These are phyloP conservation scores for Etia nguti DNA, from an alignment of 2,113 vertebrate species.

Conservation along the genomic window DNA sequence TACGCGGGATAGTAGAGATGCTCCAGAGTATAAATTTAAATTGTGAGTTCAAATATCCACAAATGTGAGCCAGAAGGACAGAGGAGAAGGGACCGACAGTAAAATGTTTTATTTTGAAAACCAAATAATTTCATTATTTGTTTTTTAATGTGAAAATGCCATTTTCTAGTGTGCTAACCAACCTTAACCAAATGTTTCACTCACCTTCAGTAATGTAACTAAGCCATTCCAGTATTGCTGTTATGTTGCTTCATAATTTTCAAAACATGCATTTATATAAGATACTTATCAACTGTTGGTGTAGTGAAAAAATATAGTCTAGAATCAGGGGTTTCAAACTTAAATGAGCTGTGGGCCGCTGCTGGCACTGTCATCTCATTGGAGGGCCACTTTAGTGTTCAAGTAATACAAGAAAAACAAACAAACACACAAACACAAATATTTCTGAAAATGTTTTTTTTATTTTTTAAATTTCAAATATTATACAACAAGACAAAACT, in stretches of 20 bases:
- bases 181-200: neutral
- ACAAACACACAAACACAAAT: neutral
- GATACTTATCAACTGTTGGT: accelerated
- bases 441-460: neutral
- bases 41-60: neutral
- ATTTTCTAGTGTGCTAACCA: neutral
- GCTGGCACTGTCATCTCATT: neutral
- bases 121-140: neutral
- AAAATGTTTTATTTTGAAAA: neutral
- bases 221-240: accelerated
- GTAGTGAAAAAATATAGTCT: neutral
- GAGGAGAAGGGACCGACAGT: neutral
- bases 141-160: neutral
- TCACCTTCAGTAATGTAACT: neutral
- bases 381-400: neutral
- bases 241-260: accelerated
- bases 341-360: neutral
- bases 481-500: neutral
- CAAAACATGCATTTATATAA: neutral
- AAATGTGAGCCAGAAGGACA: neutral
- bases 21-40: neutral
- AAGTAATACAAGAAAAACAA: neutral
- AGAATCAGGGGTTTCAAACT: neutral
- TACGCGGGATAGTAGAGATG: neutral
- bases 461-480: neutral